Evolutionary conservation across 2,888 invertebrate genomes (phyloP).

Genomic region (Augiades crinisus): DNA sequence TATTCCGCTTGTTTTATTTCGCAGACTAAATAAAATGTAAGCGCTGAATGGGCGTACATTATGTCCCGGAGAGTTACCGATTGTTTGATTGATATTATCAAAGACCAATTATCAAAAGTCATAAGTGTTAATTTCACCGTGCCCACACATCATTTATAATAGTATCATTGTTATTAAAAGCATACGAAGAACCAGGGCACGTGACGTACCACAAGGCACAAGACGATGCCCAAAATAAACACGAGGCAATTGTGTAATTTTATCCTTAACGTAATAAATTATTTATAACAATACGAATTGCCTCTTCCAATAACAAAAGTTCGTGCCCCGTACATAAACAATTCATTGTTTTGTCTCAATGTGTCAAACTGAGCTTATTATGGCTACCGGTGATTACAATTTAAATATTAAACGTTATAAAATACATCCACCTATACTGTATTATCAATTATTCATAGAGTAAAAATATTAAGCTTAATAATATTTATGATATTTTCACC

Average conservation of each 20-base stretch:
- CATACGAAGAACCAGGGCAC: too few species aligned
- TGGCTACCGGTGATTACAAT: slow-evolving; percentile 30
- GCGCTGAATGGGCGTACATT: too few species aligned
- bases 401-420: neutral
- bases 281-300: slow-evolving; percentile 47
- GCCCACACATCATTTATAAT: too few species aligned
- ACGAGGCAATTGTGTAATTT: slow-evolving; percentile 30
- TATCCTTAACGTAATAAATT: slow-evolving; percentile 40
- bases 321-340: slow-evolving; percentile 38
- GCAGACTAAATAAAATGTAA: too few species aligned
- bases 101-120: too few species aligned
- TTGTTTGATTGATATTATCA: too few species aligned
- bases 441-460: neutral
- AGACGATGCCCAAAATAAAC: slow-evolving; percentile 20
- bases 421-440: neutral
- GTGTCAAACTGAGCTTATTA: slow-evolving; percentile 35
- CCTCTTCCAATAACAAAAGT: slow-evolving; percentile 30
- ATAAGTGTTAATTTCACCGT: too few species aligned
- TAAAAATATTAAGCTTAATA: too few species aligned
- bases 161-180: too few species aligned
- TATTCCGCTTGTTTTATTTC: too few species aligned
- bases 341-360: slow-evolving; percentile 35
- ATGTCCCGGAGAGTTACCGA: too few species aligned
- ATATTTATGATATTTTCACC: too few species aligned
- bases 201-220: neutral